Base-by-base conservation (phyloP, 2,113 vertebrate species). In the Pimephales promelas region DNA sequence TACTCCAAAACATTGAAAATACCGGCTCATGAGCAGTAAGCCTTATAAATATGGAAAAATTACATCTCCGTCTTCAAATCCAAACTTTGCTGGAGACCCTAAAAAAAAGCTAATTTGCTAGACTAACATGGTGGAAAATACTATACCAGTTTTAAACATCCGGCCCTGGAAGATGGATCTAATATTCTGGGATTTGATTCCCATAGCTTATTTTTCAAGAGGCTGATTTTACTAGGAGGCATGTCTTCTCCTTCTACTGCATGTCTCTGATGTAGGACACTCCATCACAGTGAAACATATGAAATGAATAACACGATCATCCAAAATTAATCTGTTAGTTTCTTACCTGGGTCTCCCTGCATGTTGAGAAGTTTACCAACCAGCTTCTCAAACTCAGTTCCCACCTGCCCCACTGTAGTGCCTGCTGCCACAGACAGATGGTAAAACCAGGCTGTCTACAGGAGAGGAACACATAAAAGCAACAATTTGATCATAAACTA, bases 351-450 rank as follows among this genome's bases (percentile, higher is more conserved):
- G 62, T 99, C 96, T 2, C 96, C 97, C 61, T 98, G 96, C 86
- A 93, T 87, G 76, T 95, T 94, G 81, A 97, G 90, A 81, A 99
- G 92, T 91, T 98, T 97, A 90, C 96, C 97, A 88, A 97, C 92
- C 78, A 99, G 94, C 83, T 98, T 95, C 90, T 99, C 98, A 85
- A 98, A 99, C 89, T 98, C 97, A 0, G 98, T 98, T 86, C 98
- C 98, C 83, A 97, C 95, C 84, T 95, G 96, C 10, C 95, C 94
- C 89, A 89, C 92, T 22, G 91, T 93, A 90, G 92, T 95, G 91
- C 97, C 97, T 26, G 97, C 96, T 83, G 97, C 97, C 89, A 99
- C 93, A 1, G 95, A 96, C 88, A 99, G 93, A 90, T 99, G 96
- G 90, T 98, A 99, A 86, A 98, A 94, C 98, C 97, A 99, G 0